Percentiles rank a stretch among this genome's conserved stretches.
phyloP scores from a whole-genome alignment of 1,140 invertebrate species.

The Wiebesia pumilae region DNA sequence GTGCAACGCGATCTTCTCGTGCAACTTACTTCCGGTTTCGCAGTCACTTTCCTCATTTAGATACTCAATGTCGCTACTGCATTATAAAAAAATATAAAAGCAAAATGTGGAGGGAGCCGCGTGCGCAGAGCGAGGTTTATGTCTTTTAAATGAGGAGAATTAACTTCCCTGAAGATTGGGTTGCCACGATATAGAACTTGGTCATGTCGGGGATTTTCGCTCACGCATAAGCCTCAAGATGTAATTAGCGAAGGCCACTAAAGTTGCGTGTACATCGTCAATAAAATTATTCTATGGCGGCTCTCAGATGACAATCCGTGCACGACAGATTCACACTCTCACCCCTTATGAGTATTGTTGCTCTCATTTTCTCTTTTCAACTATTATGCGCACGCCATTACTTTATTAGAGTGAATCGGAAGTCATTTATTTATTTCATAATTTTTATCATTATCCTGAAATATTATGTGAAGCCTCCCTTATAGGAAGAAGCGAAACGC shows the following conservation, averaged over 20 bases:
- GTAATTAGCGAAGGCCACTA: constrained; percentile 43
- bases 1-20: constrained; percentile 53
- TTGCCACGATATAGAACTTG: constrained; percentile 59
- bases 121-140: constrained; percentile 43
- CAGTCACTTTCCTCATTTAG: neutral
- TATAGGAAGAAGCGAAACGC: neutral
- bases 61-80: neutral
- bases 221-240: constrained; percentile 3
- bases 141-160: constrained; percentile 53
- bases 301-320: neutral
- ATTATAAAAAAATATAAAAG: neutral
- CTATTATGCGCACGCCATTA: neutral
- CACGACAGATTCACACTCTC: no score
- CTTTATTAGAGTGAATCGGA: neutral
- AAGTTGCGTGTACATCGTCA: neutral
- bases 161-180: constrained; percentile 53
- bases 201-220: constrained; percentile 54
- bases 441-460: constrained; percentile 26
- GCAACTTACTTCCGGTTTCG: constrained; percentile 53
- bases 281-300: constrained; percentile 22
- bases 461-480: neutral
- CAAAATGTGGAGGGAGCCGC: neutral
- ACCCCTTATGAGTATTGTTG: no score
- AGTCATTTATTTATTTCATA: constrained; percentile 22
- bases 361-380: neutral